A percentile compares a stretch with the other conserved stretches of the same genome.
These are phyloP conservation scores for Limulus polyphemus DNA, from an alignment of 2,888 invertebrate species.

Conservation along the genomic window DNA sequence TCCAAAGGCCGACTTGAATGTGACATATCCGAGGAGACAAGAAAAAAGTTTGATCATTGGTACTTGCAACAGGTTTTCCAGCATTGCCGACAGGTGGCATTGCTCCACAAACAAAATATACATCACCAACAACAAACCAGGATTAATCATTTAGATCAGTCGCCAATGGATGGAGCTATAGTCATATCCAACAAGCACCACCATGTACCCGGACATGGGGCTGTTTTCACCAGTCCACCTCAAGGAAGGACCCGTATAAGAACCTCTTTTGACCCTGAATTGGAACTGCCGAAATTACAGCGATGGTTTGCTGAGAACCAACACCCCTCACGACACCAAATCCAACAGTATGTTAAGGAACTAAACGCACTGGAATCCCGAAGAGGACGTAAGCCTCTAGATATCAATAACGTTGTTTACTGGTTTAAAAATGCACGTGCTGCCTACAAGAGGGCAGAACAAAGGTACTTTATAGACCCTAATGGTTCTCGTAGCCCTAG, in stretches of 20 bases:
- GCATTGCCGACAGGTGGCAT: slow-evolving; percentile 25
- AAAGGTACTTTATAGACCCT: slow-evolving; percentile 33
- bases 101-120: slow-evolving; percentile 20
- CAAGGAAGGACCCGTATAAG: slow-evolving; percentile 55
- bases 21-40: slow-evolving; percentile 63
- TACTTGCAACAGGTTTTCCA: slow-evolving; percentile 44
- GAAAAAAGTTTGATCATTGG: slow-evolving; percentile 84
- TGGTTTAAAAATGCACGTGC: slow-evolving; percentile 90
- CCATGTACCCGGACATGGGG: slow-evolving; percentile 1
- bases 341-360: slow-evolving; percentile 88
- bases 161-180: not conserved
- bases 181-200: slow-evolving; percentile 1
- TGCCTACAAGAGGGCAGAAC: slow-evolving; percentile 79
- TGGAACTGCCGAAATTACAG: slow-evolving; percentile 89
- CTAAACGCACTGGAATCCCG: slow-evolving; percentile 84
- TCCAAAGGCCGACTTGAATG: slow-evolving; percentile 55
- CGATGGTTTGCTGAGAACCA: slow-evolving; percentile 96
- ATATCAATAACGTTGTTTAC: slow-evolving; percentile 49
- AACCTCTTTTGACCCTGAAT: slow-evolving; percentile 91
- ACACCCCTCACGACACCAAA: slow-evolving; percentile 91
- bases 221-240: slow-evolving; percentile 11
- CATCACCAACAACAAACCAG: slow-evolving; percentile 15
- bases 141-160: slow-evolving; percentile 9
- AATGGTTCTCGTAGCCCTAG: slow-evolving; percentile 19
- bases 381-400: slow-evolving; percentile 79